A percentile compares a stretch with the other conserved stretches of the same genome.
Conservation (phyloP, 2,888 invertebrate species). For the Trissoscelio sp. region DNA sequence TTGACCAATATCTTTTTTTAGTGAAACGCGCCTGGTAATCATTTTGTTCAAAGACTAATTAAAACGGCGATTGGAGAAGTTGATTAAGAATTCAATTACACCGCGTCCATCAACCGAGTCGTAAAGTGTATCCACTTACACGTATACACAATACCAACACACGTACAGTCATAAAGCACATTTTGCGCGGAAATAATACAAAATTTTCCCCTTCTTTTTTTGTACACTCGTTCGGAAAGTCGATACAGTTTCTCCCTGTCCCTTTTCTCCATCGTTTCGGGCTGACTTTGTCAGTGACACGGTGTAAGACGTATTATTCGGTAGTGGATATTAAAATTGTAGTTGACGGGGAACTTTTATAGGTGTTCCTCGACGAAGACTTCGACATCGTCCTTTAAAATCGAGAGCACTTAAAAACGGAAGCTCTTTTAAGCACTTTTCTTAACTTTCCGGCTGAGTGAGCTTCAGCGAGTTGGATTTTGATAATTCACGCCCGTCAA, state of each 20-base stretch:
- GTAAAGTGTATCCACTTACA: slow-evolving; percentile 32
- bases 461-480: slow-evolving; percentile 57
- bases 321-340: slow-evolving; percentile 62
- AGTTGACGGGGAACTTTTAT: slow-evolving; percentile 64
- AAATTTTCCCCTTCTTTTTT: not conserved
- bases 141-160: not conserved
- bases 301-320: slow-evolving; percentile 58
- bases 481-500: slow-evolving; percentile 67
- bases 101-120: slow-evolving; percentile 35
- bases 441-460: slow-evolving; percentile 63
- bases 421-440: slow-evolving; percentile 71
- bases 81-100: slow-evolving; percentile 64
- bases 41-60: slow-evolving; percentile 54
- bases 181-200: not conserved
- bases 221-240: slow-evolving; percentile 18
- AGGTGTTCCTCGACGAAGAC: slow-evolving; percentile 56
- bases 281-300: slow-evolving; percentile 50
- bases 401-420: slow-evolving; percentile 68
- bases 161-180: slow-evolving; percentile 11
- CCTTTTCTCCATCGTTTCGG: too few relatives aligned
- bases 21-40: slow-evolving; percentile 27
- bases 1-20: slow-evolving; percentile 17
- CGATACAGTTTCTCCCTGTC: slow-evolving; percentile 12
- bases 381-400: slow-evolving; percentile 52
- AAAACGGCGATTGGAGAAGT: slow-evolving; percentile 50